Conservation (phyloP, 2,888 invertebrate species). For the Creontiades dilutus region DNA sequence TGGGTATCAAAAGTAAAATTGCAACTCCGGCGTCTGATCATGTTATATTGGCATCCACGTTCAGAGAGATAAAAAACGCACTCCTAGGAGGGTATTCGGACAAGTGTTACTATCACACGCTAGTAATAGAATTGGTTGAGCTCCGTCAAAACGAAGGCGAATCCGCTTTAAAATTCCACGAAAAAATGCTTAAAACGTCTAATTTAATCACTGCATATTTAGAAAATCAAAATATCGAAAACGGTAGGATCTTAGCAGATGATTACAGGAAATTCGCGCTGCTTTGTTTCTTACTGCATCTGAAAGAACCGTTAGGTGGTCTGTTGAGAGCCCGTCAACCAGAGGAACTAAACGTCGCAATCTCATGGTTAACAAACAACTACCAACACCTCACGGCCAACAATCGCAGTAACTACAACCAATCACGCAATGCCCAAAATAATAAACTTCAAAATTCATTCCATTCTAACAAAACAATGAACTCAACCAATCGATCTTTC, state of each 20-base stretch:
- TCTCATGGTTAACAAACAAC: background rate
- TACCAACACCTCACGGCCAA: background rate
- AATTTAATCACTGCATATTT: background rate
- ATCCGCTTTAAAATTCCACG: background rate
- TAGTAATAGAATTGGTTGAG: background rate
- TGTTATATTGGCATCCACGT: background rate
- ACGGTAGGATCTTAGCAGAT: background rate
- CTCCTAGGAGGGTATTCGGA: background rate
- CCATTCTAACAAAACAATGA: too few relatives aligned
- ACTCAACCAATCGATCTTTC: too few relatives aligned
- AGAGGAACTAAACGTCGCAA: background rate
- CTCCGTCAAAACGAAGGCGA: background rate
- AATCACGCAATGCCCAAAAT: too few relatives aligned
- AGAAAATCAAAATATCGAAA: background rate
- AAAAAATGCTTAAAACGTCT: background rate
- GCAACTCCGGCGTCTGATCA: background rate
- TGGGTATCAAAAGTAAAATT: background rate
- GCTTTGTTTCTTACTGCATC: background rate
- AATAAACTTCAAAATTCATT: too few relatives aligned
- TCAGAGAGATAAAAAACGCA: background rate
- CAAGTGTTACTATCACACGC: background rate
- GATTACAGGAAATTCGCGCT: background rate
- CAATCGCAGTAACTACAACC: too few relatives aligned
- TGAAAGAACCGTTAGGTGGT: background rate
- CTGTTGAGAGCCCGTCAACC: background rate